Conservation (phyloP, 2,113 vertebrate genomes). For the Megaleporinus macrocephalus region DNA sequence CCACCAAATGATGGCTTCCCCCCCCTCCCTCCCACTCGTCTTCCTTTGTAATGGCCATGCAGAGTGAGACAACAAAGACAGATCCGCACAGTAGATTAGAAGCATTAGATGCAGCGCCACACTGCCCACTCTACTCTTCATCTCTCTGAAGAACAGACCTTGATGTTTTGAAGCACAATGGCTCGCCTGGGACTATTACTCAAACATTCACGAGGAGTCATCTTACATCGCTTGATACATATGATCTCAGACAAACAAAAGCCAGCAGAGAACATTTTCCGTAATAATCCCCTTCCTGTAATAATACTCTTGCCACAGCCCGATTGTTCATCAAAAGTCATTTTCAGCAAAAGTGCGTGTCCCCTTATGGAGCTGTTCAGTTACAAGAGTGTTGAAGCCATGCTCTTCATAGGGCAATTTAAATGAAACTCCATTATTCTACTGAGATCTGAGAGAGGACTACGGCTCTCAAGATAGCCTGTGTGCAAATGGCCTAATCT, state of each 20-base stretch:
- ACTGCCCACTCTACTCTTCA: constrained; percentile 41
- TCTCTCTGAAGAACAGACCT: constrained; percentile 41
- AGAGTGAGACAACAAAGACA: constrained; percentile 43
- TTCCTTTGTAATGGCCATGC: constrained; percentile 34
- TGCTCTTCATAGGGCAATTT: constrained; percentile 19
- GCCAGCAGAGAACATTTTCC: constrained; percentile 20
- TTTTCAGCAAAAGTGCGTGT: constrained; percentile 31
- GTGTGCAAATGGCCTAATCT: constrained; percentile 21
- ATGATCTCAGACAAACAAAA: constrained; percentile 44
- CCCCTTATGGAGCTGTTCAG: constrained; percentile 5
- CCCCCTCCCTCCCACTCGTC: background rate
- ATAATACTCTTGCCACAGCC: constrained; percentile 40
- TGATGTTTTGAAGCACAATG: constrained; percentile 45
- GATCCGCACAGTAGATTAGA: constrained; percentile 42
- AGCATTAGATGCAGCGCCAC: constrained; percentile 25
- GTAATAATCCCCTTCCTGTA: constrained; percentile 30
- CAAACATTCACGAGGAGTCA: constrained; percentile 21
- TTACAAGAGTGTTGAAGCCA: constrained; percentile 12
- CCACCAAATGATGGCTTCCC: background rate
- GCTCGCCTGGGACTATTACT: constrained; percentile 34
- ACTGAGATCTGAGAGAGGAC: constrained; percentile 6
- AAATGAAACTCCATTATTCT: constrained; percentile 28
- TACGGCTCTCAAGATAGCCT: constrained; percentile 12
- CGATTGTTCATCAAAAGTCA: constrained; percentile 31
- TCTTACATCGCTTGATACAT: constrained; percentile 36